These are phyloP conservation scores for honey bee (Apis mellifera) DNA, from an alignment of 1,140 invertebrate species.

Conservation along the genomic window Amel_HAv3.1 CM009932.2:9518001-9518500, in stretches of 20 bases:
- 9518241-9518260: no score
- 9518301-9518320: background rate
- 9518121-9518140: no score
- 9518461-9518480: constrained; percentile 41
- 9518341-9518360: constrained; percentile 7
- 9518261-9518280: background rate
- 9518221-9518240: background rate
- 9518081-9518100: background rate
- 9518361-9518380: constrained; percentile 22
- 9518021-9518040: background rate
- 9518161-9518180: background rate
- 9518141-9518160: background rate
- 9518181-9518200: background rate
- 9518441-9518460: constrained; percentile 37
- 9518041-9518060: background rate
- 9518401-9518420: constrained; percentile 5
- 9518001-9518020: background rate
- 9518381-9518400: constrained; percentile 5
- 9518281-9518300: background rate
- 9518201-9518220: background rate
- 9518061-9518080: background rate
- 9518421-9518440: constrained; percentile 5
- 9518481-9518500: constrained; percentile 33
- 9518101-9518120: background rate
- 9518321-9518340: constrained; percentile 27